Conservation (phyloP, 2,113 vertebrate genomes). For the Phainopepla nitens region DNA sequence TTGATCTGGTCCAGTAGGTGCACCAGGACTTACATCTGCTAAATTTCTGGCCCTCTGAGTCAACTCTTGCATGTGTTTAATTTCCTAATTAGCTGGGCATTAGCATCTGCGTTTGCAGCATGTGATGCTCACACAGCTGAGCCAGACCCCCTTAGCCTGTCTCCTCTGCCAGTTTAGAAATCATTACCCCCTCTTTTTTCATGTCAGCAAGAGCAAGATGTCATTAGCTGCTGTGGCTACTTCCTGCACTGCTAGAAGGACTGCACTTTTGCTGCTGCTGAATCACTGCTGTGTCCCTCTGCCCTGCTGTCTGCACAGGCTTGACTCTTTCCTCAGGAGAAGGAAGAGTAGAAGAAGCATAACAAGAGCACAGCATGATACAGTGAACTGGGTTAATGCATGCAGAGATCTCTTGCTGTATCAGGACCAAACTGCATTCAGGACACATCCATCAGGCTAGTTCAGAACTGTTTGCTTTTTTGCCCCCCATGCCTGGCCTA, state of each 20-base stretch:
- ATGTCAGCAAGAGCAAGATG: neutral
- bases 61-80: neutral
- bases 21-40: neutral
- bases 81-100: neutral
- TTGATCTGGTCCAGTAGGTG: neutral
- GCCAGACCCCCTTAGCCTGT: rapidly evolving
- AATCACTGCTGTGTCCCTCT: neutral
- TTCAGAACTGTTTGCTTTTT: neutral
- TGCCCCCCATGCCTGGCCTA: neutral
- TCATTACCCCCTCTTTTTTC: neutral
- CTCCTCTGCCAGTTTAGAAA: neutral
- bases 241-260: neutral
- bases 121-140: neutral
- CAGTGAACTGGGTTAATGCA: neutral
- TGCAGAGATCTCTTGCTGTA: neutral
- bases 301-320: neutral
- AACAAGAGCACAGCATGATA: neutral
- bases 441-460: neutral
- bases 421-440: neutral
- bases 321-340: neutral
- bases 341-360: neutral
- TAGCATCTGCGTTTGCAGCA: neutral
- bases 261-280: neutral
- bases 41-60: neutral
- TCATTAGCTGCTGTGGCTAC: neutral